Evolutionary conservation across 1,140 invertebrate species (phyloP).

Genomic region (Globodera ellingtonae): DNA sequence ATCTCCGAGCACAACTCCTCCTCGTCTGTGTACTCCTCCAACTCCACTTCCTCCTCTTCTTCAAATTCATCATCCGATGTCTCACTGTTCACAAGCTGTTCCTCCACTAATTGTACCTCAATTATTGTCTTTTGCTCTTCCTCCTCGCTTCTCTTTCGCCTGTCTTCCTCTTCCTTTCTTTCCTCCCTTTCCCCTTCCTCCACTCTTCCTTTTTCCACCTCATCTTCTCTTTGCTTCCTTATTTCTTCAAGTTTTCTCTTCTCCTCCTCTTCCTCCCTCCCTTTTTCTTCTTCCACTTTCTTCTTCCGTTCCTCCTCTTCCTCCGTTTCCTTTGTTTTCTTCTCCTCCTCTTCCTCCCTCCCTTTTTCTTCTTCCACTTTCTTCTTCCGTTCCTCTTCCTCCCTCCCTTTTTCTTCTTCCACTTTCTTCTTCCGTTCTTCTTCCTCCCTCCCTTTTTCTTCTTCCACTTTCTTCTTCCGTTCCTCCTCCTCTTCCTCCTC

Average conservation of each 20-base stretch:
- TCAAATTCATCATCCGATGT: constrained; percentile 21
- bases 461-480: too few relatives aligned
- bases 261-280: neutral
- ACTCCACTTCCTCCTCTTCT: constrained; percentile 10
- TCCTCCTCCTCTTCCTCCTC: too few relatives aligned
- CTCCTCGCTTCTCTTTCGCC: neutral
- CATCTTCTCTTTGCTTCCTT: too few relatives aligned
- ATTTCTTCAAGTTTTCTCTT: neutral
- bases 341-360: too few relatives aligned
- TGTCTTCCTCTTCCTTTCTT: neutral
- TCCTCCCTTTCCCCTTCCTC: neutral
- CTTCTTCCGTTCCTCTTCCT: too few relatives aligned
- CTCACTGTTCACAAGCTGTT: constrained; percentile 23
- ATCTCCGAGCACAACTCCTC: constrained; percentile 21
- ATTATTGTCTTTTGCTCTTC: too few relatives aligned
- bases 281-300: neutral
- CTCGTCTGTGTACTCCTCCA: constrained; percentile 3
- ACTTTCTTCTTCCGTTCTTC: too few relatives aligned
- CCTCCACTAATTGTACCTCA: neutral
- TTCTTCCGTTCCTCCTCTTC: neutral
- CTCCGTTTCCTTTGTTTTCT: too few relatives aligned
- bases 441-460: too few relatives aligned
- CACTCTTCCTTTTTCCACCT: neutral
- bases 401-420: too few relatives aligned
- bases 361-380: too few relatives aligned